Evolutionary conservation across 1,140 invertebrate species (phyloP).

Genomic region (Drosophila novamexicana): DNA sequence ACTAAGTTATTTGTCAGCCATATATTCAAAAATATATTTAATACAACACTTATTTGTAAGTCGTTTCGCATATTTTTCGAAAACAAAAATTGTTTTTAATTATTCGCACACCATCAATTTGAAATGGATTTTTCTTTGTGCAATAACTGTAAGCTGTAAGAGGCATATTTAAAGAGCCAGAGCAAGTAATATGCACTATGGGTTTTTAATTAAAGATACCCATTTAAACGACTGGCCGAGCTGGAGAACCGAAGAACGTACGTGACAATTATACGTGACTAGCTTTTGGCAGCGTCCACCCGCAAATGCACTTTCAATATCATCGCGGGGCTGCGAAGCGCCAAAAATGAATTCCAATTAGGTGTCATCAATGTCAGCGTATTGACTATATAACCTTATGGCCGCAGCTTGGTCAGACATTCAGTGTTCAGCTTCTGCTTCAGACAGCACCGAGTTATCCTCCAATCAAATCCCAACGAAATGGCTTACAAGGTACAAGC

Average conservation of each 20-base stretch:
- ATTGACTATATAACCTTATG: conserved; percentile 65
- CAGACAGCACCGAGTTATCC: conserved; percentile 45
- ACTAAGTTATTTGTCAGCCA: too few species aligned
- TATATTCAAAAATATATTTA: too few species aligned
- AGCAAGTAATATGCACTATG: conserved; percentile 40
- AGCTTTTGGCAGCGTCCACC: conserved; percentile 9
- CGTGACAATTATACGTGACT: conserved; percentile 43
- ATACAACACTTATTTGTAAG: conserved; percentile 1
- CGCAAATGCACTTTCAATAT: conserved; percentile 34
- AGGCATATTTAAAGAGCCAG: background rate
- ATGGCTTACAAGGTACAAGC: conserved; percentile 71
- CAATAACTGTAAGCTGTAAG: conserved; percentile 40
- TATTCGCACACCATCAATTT: conserved; percentile 41
- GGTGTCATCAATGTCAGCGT: conserved; percentile 73
- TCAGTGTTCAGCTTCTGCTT: conserved; percentile 67
- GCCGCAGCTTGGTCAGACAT: conserved; percentile 53
- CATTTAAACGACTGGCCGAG: conserved; percentile 16
- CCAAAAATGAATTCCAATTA: conserved; percentile 78
- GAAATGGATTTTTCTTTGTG: conserved; percentile 4
- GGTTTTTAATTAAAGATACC: conserved; percentile 47
- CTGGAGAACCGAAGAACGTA: conserved; percentile 56
- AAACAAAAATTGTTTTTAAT: background rate
- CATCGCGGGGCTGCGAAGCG: conserved; percentile 34
- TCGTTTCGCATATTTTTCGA: conserved; percentile 10
- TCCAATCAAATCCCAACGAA: conserved; percentile 36